phyloP scores from a whole-genome alignment of 2,888 invertebrate genomes.

The Scaptomyza cyrtandrae region DNA sequence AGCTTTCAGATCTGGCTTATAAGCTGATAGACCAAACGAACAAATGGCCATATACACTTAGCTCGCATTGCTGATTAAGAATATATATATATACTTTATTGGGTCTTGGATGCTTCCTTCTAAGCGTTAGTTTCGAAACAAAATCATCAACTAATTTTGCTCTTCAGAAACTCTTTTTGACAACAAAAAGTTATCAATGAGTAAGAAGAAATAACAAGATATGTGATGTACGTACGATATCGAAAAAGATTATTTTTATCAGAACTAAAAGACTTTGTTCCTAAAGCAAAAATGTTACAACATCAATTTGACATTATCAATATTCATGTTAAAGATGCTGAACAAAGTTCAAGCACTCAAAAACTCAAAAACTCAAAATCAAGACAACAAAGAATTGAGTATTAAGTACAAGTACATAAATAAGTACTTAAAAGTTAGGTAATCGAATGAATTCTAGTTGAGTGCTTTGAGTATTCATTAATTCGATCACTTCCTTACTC shows the following conservation, averaged over 20 bases:
- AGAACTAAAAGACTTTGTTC: neutral
- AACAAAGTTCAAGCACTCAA: neutral
- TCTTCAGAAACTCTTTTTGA: no score
- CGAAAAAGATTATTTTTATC: constrained; percentile 20
- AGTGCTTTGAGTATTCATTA: neutral
- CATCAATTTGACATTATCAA: neutral
- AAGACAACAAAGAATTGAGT: neutral
- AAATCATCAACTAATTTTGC: no score
- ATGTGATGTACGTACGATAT: neutral
- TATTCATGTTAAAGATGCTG: neutral
- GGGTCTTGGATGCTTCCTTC: no score
- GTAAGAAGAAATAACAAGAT: neutral
- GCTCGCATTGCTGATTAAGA: no score
- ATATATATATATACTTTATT: no score
- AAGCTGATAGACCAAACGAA: no score
- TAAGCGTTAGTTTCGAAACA: no score
- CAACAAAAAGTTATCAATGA: constrained; percentile 7
- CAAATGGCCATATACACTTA: no score
- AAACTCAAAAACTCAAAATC: neutral
- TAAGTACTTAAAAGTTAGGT: neutral
- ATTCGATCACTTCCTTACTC: constrained; percentile 5
- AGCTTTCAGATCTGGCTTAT: no score
- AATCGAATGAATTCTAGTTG: constrained; percentile 1
- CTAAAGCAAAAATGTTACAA: no score
- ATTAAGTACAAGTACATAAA: neutral